These are phyloP conservation scores for Drosophila birchii DNA, from an alignment of 2,888 invertebrate species.

Conservation along the genomic window DNA sequence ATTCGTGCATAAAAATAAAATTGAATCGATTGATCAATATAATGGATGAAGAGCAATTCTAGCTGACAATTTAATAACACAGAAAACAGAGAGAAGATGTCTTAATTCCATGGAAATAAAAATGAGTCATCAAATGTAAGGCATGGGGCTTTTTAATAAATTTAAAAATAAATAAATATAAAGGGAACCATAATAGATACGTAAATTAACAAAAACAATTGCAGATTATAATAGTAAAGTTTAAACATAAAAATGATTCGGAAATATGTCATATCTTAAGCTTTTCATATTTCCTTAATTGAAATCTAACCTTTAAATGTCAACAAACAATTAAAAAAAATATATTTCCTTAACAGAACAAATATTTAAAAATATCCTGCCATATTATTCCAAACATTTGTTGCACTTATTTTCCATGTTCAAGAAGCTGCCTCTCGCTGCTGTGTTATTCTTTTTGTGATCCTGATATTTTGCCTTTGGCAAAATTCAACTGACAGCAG, in stretches of 20 bases:
- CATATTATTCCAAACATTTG: neutral
- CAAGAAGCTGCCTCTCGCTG: neutral
- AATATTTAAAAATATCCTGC: neutral
- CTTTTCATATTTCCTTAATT: neutral
- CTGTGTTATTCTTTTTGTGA: constrained; percentile 5
- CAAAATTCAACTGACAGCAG: constrained; percentile 47
- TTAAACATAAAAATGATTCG: too few relatives aligned
- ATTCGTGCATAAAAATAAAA: constrained; percentile 41
- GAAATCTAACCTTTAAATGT: neutral
- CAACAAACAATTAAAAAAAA: neutral
- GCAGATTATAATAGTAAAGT: too few relatives aligned
- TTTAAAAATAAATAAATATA: neutral
- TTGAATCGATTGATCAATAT: constrained; percentile 70
- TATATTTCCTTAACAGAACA: neutral
- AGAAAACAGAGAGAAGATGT: neutral
- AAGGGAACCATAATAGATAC: too few relatives aligned
- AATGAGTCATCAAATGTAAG: neutral
- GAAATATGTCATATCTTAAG: neutral
- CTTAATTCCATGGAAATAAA: neutral
- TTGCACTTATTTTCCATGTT: neutral
- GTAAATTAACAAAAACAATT: neutral
- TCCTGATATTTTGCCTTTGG: neutral
- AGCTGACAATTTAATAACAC: constrained; percentile 66
- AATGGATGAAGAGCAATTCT: constrained; percentile 56
- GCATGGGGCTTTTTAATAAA: neutral